Evolutionary conservation across 2,797 vertebrate genomes (phyloP), one percentile per base, ranked within the genome.

Genomic region (Pseudotriccus pelzelni): DNA sequence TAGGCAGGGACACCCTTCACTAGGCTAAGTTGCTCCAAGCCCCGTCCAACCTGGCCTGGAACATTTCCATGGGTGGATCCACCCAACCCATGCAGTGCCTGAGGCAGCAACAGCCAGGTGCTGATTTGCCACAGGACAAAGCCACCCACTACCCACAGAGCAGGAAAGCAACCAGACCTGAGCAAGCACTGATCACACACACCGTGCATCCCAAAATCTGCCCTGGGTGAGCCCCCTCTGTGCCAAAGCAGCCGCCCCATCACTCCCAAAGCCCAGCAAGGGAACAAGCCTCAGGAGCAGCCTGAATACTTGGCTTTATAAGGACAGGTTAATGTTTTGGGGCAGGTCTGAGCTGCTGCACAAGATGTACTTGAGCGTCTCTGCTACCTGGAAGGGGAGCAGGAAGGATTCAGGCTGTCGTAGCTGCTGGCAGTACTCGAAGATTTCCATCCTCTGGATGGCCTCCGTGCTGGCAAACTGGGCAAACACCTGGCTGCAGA

Each of bases 361-460:
- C 21, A 28, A 74, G 47, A 22, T 27, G 16, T 12, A 20, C 32
- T 19, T 30, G 7, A 30, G 3, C 32, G n/a, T 6, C 34, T 82
- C 32, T 3, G 2, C 72, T 98, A 99, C 99, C 99, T 99, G 99
- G 96, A 99, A 99, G 39, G 98, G 97, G 19, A 98, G 98, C 72
- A 99, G 96, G 93, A 97, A 98, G 90, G 97, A 97, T 47, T 73
- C 37, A 18, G 98, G 97, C 50, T 93, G 97, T n/a, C 96, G 97
- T 32, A 99, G 98, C 86, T 96, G 98, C 97, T 98, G 98, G 92
- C 98, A 98, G 91, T 99, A 99, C 87, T 99, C 99, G 1, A 98
- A 98, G 94, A 99, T 89, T 94, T 99, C 99, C 4, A 98, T 99
- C 97, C 98, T 97, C 94, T 98, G 99, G 97, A 99, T 99, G 60